Base-by-base conservation (phyloP, 2,888 invertebrate species). In the Copidosoma aretas region DNA sequence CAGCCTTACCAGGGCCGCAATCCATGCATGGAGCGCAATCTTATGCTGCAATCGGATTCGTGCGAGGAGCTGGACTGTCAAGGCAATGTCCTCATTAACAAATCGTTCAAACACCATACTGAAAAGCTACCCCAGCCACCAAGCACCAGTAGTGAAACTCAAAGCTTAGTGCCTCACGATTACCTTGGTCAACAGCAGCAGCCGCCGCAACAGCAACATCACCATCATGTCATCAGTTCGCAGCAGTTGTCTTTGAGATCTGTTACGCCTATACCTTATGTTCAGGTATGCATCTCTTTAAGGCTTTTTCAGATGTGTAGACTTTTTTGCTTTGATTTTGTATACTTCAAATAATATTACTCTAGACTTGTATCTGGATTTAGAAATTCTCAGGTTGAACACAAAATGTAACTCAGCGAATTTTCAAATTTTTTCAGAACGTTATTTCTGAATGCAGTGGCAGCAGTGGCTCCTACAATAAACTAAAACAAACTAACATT, bases 1-100 rank as follows among this genome's bases (percentile, higher is more conserved):
- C 93, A 92, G 78, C 92, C 93, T 0, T 92, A 93, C 83, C 93
- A 94, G 81, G 95, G 95, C 1, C 87, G 93, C 39, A 95, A 94
- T 86, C 90, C 89, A 1, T 95, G 94, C 73, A 86, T 91, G 78
- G 93, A 93, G 79, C 85, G 93, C 14, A 94, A 94, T 84, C 83
- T 90, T 74, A 89, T 89, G 85, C 81, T 88, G 72, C 81, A 88
- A 74, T 82, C 87, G 64, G 82, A 86, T 77, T 87, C 88, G 71
- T 82, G 88, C 77, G 86, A 89, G 73, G 88, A 89, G 74, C 79
- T 89, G 1, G 83, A 85, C 1, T 82, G 85, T 51, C 78, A 86
- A 0, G 78, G 77, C 15, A 85, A 85, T 0, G 79, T 85, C 72
- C 84, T 90, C 10, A 87, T 90, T 70, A 90, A 90, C 73, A 90